Base-by-base conservation (phyloP, 92 coral and sea anemone genomes). In the Porites lobata region DNA sequence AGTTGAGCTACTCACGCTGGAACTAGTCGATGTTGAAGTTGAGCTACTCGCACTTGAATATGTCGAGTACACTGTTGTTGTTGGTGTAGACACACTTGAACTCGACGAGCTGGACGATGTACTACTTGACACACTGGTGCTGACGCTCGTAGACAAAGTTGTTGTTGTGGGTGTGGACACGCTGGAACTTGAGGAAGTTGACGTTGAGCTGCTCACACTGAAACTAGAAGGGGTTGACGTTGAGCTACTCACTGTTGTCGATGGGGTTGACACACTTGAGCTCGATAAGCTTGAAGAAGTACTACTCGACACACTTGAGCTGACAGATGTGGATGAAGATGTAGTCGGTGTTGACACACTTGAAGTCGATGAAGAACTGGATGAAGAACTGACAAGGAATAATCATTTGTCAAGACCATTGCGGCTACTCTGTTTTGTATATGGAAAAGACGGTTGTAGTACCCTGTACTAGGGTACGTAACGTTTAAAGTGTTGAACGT, bases 111-210 rank as follows among this genome's bases (percentile, higher is more conserved):
- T 62, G 9, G 72, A 67, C 2, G 47, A n/a, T 8, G 72, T n/a
- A 22, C 72, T 67, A 20, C 47, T 21, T 22, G 47, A 67, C 12
- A 56, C 61, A 21, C 72, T 67, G 4, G 72, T 11, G 22, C 12
- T 67, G 2, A 24, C 2, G 11, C 3, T 22, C 3, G 72, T 67
- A 4, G 72, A 67, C 1, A 3, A 67, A 67, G 15, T 22, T 67
- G 72, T 67, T 67, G 72, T 67, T 4, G 50, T 63, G 26, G 54
- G 84, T 43, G 54, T 81, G 77, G 72, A 67, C 72, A 67, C 72
- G 26, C 66, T 62, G 50, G 93, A 58, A 14, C 61, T 14, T 67
- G 26, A 22, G 1, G 72, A 47, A 59, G 69, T 89, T 75, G 75
- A 53, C 38, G 68, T 13, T 32, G 54, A 50, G 17, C 80, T 62